phyloP scores from a whole-genome alignment of 2,888 invertebrate genomes.

The Luperina nickerlii region DNA sequence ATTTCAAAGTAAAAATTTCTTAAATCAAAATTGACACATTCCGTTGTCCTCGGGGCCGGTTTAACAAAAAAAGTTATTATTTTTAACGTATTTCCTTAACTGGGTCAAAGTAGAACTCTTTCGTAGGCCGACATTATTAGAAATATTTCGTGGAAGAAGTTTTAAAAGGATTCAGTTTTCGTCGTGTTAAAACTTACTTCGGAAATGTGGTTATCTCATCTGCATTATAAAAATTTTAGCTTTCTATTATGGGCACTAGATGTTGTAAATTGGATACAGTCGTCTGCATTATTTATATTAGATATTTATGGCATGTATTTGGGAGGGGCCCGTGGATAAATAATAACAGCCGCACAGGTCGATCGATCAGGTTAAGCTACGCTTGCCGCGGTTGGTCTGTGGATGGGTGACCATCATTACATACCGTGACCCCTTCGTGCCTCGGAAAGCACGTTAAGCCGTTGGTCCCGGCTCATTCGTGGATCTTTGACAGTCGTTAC shows the following conservation, averaged over 20 bases:
- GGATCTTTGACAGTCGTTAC: too few relatives aligned
- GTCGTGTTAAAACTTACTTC: slow-evolving; percentile 21
- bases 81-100: slow-evolving; percentile 44
- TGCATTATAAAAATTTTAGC: not conserved
- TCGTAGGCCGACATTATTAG: slow-evolving; percentile 32
- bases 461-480: too few relatives aligned
- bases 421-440: too few relatives aligned
- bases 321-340: too few relatives aligned
- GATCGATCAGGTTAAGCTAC: too few relatives aligned
- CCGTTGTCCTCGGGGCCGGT: slow-evolving; percentile 31
- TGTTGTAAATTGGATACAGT: not conserved
- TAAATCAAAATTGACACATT: slow-evolving; percentile 65
- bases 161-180: slow-evolving; percentile 47
- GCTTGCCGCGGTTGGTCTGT: too few relatives aligned
- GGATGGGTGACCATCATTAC: too few relatives aligned
- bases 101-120: slow-evolving; percentile 49
- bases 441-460: too few relatives aligned
- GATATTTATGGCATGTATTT: too few relatives aligned
- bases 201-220: not conserved
- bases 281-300: too few relatives aligned
- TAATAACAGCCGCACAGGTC: too few relatives aligned
- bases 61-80: slow-evolving; percentile 52
- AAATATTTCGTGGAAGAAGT: slow-evolving; percentile 41
- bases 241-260: not conserved
- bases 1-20: slow-evolving; percentile 52